Evolutionary conservation across 1,140 invertebrate species (phyloP).

Genomic region (Lucilia sericata): DNA sequence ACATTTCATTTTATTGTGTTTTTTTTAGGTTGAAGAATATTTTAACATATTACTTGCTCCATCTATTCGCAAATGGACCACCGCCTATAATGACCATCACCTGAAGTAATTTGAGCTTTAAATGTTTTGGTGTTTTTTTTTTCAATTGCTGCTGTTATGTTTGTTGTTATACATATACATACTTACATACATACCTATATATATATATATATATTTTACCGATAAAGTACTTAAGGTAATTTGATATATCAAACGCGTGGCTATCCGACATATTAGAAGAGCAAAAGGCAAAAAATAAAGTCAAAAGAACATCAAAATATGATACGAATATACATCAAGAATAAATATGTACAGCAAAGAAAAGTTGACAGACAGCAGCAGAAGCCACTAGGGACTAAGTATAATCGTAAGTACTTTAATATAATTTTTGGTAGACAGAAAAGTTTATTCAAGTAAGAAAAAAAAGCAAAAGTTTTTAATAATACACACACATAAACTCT

Average conservation of each 20-base stretch:
- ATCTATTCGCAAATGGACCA: conserved; percentile 23
- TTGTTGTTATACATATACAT: conserved; percentile 18
- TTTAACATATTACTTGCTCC: not conserved
- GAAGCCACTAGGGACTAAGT: not conserved
- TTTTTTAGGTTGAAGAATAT: not conserved
- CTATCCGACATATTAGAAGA: conserved; percentile 26
- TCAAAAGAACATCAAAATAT: not conserved
- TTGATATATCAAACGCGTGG: conserved; percentile 30
- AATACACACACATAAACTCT: too few species aligned
- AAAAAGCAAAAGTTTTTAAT: not conserved
- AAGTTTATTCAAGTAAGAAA: not conserved
- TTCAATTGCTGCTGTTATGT: not conserved
- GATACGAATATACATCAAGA: too few species aligned
- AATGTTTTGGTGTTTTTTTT: conserved; percentile 16
- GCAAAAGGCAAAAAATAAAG: not conserved
- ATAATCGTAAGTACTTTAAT: not conserved
- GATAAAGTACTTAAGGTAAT: conserved; percentile 34
- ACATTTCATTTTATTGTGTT: not conserved
- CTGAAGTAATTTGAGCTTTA: conserved; percentile 39
- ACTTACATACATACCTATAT: too few species aligned
- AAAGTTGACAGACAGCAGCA: not conserved
- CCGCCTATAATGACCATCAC: conserved; percentile 17
- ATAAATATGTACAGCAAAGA: too few species aligned
- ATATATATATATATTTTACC: not conserved
- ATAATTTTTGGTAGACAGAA: not conserved